Conservation (phyloP, 2,888 invertebrate species). For the Zaprionus obscuricornis region DNA sequence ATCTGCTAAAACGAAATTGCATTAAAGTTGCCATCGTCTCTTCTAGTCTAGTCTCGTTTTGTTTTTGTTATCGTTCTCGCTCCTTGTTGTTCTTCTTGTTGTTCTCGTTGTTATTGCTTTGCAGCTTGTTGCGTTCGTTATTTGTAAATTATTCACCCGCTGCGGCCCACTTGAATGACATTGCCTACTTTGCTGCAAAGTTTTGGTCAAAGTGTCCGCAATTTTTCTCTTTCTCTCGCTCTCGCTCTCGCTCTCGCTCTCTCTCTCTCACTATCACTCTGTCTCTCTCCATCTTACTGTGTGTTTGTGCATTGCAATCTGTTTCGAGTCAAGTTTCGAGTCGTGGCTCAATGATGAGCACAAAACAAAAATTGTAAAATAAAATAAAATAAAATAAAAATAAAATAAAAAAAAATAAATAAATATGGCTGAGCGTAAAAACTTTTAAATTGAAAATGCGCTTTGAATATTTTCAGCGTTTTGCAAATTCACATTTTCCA, state of each 20-base stretch:
- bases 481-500: slow-evolving; percentile 49
- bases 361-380: slow-evolving; percentile 76
- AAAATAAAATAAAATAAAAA: slow-evolving; percentile 76
- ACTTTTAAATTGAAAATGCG: slow-evolving; percentile 79
- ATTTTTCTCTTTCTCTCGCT: no score
- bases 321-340: neutral
- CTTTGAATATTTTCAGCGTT: slow-evolving; percentile 76
- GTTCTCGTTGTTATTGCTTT: slow-evolving; percentile 10
- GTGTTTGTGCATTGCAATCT: no score
- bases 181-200: slow-evolving; percentile 68
- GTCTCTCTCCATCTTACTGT: no score
- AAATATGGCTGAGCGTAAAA: slow-evolving; percentile 74
- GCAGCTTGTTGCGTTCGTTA: neutral
- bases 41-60: no score
- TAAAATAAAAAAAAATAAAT: slow-evolving; percentile 75
- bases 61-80: slow-evolving; percentile 5
- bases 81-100: slow-evolving; percentile 11
- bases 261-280: neutral
- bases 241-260: neutral
- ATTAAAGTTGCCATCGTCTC: slow-evolving; percentile 69
- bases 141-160: slow-evolving; percentile 37
- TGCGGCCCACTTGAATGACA: slow-evolving; percentile 58
- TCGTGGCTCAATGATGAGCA: slow-evolving; percentile 69
- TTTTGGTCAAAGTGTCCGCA: slow-evolving; percentile 67
- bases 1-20: slow-evolving; percentile 76